Evolutionary conservation across 2,888 invertebrate species (phyloP), one percentile per base, ranked within the genome.

Genomic region (Thereva nobilitata): DNA sequence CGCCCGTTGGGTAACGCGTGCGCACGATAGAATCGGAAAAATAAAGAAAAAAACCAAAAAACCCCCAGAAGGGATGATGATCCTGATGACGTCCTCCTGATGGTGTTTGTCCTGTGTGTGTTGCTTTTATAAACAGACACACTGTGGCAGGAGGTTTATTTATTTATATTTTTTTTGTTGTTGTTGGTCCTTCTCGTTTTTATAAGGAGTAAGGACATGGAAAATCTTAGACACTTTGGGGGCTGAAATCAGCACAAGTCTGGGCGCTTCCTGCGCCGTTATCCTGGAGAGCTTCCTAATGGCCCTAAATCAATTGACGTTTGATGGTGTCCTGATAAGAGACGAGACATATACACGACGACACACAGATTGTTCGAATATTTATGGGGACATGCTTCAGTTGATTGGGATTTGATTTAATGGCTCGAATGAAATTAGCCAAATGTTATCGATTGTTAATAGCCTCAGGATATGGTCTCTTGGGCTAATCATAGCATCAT

Each of bases 1-100:
- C 73, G 71, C 73, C 72, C 67, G 73, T 45, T 70, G 72, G 64
- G 72, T 65, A 57, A 69, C 67, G 72, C 72, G 73, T 72, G 72
- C 72, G 73, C 73, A 72, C 70, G 66, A 23, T 23, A 23, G 23
- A 23, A 23, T 23, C 23, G 23, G 23, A 23, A 23, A 23, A 23
- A 23, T 23, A 23, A 23, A 1, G 2, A 23, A 1, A 23, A 23
- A 23, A 23, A 23, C 23, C 1, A 23, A 23, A 23, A 23, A 23
- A 23, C 1, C 23, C 23, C 23, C 23, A 23, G 23, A 23, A 23
- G 23, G 23, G 23, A 23, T 23, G 23, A 23, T 23, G 23, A 23
- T 23, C 23, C 23, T 23, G 23, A 23, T 23, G 23, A 23, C 23
- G 23, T 23, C 23, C 23, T 23, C 23, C 23, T 23, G 23, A 23